These are phyloP conservation scores for Glareola pratincola DNA, from an alignment of 2,113 vertebrate genomes.

Conservation along the genomic window DNA sequence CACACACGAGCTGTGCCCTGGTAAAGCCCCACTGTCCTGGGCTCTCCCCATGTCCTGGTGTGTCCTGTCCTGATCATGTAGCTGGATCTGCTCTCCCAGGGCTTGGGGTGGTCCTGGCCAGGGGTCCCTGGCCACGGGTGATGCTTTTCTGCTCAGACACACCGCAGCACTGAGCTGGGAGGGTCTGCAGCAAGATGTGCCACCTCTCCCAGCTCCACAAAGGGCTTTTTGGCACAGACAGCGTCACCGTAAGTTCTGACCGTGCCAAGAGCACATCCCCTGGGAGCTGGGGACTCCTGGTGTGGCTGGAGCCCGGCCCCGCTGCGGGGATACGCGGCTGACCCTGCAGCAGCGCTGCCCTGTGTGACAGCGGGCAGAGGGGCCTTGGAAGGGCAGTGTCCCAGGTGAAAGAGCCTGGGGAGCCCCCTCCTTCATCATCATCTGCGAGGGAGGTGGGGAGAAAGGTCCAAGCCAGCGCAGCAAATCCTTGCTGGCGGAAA, in stretches of 20 bases:
- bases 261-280: rapidly evolving
- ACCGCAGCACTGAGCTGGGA: neutral
- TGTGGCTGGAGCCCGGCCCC: rapidly evolving
- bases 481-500: neutral
- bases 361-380: neutral
- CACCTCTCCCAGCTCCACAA: neutral
- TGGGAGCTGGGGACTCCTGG: rapidly evolving
- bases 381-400: neutral
- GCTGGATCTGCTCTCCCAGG: neutral
- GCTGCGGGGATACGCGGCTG: rapidly evolving
- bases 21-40: neutral
- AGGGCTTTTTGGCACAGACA: neutral
- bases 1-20: rapidly evolving
- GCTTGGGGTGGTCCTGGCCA: neutral
- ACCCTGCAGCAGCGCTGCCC: neutral
- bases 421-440: neutral
- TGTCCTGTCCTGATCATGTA: neutral
- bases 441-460: neutral
- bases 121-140: rapidly evolving
- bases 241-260: neutral
- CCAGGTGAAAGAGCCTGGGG: rapidly evolving
- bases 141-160: neutral
- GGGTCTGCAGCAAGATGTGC: neutral
- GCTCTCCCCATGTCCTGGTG: rapidly evolving
- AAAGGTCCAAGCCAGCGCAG: neutral